Evolutionary conservation across 2,888 invertebrate species (phyloP).

Genomic region (Spisula subtruncata): DNA sequence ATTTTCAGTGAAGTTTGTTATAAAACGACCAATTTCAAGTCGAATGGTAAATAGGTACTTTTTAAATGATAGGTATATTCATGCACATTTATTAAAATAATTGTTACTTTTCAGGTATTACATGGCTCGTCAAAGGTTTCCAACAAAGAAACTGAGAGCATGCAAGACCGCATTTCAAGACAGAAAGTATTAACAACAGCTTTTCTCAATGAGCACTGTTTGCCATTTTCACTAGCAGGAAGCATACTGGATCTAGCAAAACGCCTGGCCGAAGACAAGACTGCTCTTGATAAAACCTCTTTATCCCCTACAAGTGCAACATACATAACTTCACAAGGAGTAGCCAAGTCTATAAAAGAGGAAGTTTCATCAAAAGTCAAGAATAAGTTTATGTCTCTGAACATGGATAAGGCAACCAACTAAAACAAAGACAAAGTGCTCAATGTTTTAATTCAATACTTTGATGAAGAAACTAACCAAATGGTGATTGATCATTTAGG

Average conservation of each 20-base stretch:
- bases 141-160: slow-evolving; percentile 11
- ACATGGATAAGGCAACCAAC: slow-evolving; percentile 58
- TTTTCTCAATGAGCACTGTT: slow-evolving; percentile 50
- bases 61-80: neutral
- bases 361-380: slow-evolving; percentile 30
- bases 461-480: slow-evolving; percentile 30
- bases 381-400: slow-evolving; percentile 43
- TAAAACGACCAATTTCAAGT: slow-evolving; percentile 25
- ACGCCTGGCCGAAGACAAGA: slow-evolving; percentile 35
- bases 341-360: slow-evolving; percentile 39
- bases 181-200: slow-evolving; percentile 29
- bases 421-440: slow-evolving; percentile 57
- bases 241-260: neutral
- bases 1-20: neutral
- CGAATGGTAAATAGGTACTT: slow-evolving; percentile 10
- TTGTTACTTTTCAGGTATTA: slow-evolving; percentile 48
- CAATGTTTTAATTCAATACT: slow-evolving; percentile 50
- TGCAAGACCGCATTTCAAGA: slow-evolving; percentile 41
- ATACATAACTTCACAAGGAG: slow-evolving; percentile 52
- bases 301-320: slow-evolving; percentile 44
- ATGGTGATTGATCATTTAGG: slow-evolving; percentile 41
- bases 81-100: too few relatives aligned
- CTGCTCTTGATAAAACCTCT: slow-evolving; percentile 41
- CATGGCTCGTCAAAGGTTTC: slow-evolving; percentile 44
- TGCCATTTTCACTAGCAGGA: slow-evolving; percentile 20